phyloP scores from a whole-genome alignment of 2,797 vertebrate species.

The Rhodeus uyekii region DNA sequence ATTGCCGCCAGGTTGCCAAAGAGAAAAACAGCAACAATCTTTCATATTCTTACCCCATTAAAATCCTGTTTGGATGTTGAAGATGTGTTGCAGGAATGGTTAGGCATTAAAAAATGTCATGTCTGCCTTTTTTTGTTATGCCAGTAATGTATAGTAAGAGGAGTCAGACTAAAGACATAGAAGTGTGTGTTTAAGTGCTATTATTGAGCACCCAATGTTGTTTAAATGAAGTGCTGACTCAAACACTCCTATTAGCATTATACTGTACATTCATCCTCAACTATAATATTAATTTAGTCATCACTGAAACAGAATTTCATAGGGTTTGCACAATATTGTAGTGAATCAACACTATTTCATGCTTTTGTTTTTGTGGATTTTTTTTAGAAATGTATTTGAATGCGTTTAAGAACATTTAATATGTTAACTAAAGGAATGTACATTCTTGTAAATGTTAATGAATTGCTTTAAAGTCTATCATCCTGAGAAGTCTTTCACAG shows the following conservation, averaged over 20 bases:
- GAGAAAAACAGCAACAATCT: slow-evolving; percentile 49
- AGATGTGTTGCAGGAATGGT: not conserved
- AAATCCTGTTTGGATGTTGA: slow-evolving; percentile 5
- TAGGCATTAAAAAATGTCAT: not conserved
- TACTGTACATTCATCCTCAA: not conserved
- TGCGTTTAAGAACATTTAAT: slow-evolving; percentile 1
- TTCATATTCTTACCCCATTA: slow-evolving; percentile 46
- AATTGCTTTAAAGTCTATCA: not conserved
- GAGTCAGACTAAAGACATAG: not conserved
- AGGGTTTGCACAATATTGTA: slow-evolving; percentile 25
- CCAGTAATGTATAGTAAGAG: not conserved
- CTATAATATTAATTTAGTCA: not conserved
- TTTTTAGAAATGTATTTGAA: slow-evolving; percentile 6
- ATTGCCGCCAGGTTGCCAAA: slow-evolving; percentile 65
- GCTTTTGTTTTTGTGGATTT: not conserved
- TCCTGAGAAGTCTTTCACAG: not conserved
- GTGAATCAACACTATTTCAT: slow-evolving; percentile 1
- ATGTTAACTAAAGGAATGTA: slow-evolving; percentile 4
- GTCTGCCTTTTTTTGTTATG: not conserved
- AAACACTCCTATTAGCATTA: not conserved
- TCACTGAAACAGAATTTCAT: not conserved
- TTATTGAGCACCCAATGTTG: not conserved
- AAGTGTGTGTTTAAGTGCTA: slow-evolving; percentile 2
- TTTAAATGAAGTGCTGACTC: not conserved
- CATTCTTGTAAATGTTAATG: slow-evolving; percentile 20